Conservation (phyloP, 2,888 invertebrate species). For the Folsomia manolachei region DNA sequence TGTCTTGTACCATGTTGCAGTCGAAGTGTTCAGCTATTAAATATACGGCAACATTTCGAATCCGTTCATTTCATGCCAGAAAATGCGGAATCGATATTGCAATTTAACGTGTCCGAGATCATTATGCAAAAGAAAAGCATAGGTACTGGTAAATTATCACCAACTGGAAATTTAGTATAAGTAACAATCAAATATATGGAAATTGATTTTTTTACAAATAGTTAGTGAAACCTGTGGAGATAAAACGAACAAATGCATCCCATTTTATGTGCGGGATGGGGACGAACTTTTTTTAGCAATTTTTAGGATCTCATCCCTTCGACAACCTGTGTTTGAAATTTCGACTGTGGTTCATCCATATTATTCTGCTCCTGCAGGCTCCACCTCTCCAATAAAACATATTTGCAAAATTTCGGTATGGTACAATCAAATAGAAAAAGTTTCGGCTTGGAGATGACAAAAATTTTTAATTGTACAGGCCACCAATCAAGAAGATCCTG, state of each 20-base stretch:
- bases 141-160: constrained; percentile 13
- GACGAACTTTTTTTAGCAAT: constrained; percentile 33
- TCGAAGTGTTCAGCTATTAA: constrained; percentile 27
- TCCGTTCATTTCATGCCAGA: constrained; percentile 23
- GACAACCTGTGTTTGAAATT: constrained; percentile 42
- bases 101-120: constrained; percentile 34
- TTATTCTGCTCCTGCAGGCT: constrained; percentile 16
- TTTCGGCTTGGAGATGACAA: background rate
- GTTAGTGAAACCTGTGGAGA: constrained; percentile 35
- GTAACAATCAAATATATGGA: too few relatives aligned
- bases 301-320: constrained; percentile 38
- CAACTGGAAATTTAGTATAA: too few relatives aligned
- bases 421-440: too few relatives aligned
- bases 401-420: constrained; percentile 33
- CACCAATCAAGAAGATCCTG: constrained; percentile 34
- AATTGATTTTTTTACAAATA: too few relatives aligned
- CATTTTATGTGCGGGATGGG: constrained; percentile 19
- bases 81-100: constrained; percentile 16
- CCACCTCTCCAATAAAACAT: background rate
- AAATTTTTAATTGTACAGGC: constrained; percentile 24
- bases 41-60: constrained; percentile 35
- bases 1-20: constrained; percentile 42
- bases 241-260: constrained; percentile 31
- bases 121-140: constrained; percentile 23
- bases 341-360: constrained; percentile 40